Base-by-base conservation (phyloP, 2,888 invertebrate genomes). In the Siphlonurus alternatus region DNA sequence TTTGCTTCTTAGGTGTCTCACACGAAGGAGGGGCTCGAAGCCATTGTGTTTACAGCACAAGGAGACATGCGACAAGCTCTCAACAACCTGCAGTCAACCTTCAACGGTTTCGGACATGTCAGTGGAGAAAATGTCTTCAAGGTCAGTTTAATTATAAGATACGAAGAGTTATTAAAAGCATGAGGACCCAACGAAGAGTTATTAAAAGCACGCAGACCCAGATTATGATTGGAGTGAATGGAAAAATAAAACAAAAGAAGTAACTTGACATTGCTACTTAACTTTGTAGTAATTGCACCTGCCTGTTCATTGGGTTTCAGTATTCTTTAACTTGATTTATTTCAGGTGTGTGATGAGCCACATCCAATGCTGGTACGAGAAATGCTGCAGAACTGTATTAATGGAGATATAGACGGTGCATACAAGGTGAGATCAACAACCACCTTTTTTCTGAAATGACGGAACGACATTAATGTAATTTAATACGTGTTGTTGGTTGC, bases 21-120 rank as follows among this genome's bases (percentile, higher is more conserved):
- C 74, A 88, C 89, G 0, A 88, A 95, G 71, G 93, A 96, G 73
- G 99, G 99, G 0, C 77, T 97, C 62, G 93, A 93, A 76, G 97
- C 98, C 0, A 87, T 99, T 67, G 88, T 98, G 25, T 99, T 97
- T 76, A 98, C 98, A 0, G 93, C 99, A 0, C 97, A 99, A 77
- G 99, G 99, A 0, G 99, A 99, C 76, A 90, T 99, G 90, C 82
- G 99, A 70, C 94, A 99, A 73, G 98, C 90, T 0, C 79, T 99
- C 60, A 99, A 99, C 78, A 99, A 99, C 80, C 78, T 99, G 64
- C 98, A 99, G 77, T 93, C 94, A 0, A 94, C 94, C 0, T 87
- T 87, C 62, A 93, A 95, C 74, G 94, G 93, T 7, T 97, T 94
- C 77, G 88, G 87, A 1, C 85, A 87, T 71, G 88, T 99, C n/a